Evolutionary conservation across 2,888 invertebrate genomes (phyloP), one percentile per base, ranked within the genome.

Genomic region (Nowickia ferox): DNA sequence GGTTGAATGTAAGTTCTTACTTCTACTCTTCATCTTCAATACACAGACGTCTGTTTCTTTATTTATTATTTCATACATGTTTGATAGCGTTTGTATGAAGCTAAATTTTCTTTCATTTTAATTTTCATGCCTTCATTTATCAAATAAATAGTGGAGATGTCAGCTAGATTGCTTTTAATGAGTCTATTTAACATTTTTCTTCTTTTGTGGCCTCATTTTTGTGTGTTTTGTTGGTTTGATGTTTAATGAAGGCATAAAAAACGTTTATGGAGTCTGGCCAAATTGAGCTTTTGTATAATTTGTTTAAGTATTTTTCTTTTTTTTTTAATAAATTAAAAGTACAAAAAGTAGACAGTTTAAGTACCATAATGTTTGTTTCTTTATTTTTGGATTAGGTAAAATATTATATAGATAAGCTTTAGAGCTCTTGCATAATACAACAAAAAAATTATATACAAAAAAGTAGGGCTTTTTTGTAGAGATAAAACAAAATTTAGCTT

Each of bases 211-310:
- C 6, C 5, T 17, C 38, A 10, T 42, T 44, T 42, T n/a, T n/a
- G 8, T 48, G 38, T 61, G 8, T 38, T 61, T 59, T 30, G 13
- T 38, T 11, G 10, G 10, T 1, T 11, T 19, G 1, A 19, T 10
- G 38, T 40, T 30, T 9, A 38, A 19, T 40, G 0, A 15, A 40
- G 6, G 40, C 15, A 38, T 3, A 13, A 53, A 38, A 19, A n/a
- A 9, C n/a, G 17, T 63, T 63, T 63, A 10, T 65, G 53, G 22
- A 53, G 53, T 75, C 65, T 75, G 75, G 65, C 75, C 53, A 75
- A 44, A 42, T 42, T 55, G 30, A 44, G 48, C 46, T 51, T 38
- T 17, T 17, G 30, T 57, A 40, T 53, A 17, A 38, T 40, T 55
- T 69, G 15, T 8, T 15, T 69, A 6, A 30, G 9, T 40, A 17